A percentile compares a stretch with the other conserved stretches of the same genome.
phyloP scores from a whole-genome alignment of 2,797 vertebrate species.

The Potorous gilbertii region DNA sequence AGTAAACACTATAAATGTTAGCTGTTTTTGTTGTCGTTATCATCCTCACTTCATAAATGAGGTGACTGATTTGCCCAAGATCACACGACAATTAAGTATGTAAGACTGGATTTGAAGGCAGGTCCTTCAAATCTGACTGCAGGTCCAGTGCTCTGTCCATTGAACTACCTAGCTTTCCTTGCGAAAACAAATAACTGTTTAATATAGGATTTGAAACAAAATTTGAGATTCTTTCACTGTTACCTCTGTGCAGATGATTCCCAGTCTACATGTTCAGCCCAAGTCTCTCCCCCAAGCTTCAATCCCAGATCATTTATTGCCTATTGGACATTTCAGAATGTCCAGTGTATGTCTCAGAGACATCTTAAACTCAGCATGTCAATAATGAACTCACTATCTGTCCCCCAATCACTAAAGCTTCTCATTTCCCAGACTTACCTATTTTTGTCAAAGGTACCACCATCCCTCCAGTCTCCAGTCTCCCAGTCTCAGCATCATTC shows the following conservation, averaged over 20 bases:
- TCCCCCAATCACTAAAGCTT: not conserved
- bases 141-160: not conserved
- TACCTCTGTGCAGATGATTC: not conserved
- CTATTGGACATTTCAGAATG: not conserved
- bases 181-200: not conserved
- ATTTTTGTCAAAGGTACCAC: not conserved
- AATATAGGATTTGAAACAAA: too few relatives aligned
- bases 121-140: not conserved
- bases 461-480: not conserved
- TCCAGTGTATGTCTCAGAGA: not conserved
- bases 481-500: not conserved
- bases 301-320: not conserved
- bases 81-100: not conserved
- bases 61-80: not conserved
- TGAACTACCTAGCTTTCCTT: not conserved
- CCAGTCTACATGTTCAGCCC: not conserved
- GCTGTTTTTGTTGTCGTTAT: not conserved
- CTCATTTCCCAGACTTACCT: not conserved
- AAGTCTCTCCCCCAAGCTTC: not conserved
- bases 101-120: not conserved
- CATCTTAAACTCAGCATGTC: not conserved
- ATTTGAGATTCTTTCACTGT: too few relatives aligned
- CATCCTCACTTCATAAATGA: not conserved
- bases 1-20: not conserved
- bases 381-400: not conserved